A percentile compares a stretch with the other conserved stretches of the same genome.
Evolutionary conservation across 2,113 vertebrate genomes (phyloP).

Genomic region (Glaucomys volans): DNA sequence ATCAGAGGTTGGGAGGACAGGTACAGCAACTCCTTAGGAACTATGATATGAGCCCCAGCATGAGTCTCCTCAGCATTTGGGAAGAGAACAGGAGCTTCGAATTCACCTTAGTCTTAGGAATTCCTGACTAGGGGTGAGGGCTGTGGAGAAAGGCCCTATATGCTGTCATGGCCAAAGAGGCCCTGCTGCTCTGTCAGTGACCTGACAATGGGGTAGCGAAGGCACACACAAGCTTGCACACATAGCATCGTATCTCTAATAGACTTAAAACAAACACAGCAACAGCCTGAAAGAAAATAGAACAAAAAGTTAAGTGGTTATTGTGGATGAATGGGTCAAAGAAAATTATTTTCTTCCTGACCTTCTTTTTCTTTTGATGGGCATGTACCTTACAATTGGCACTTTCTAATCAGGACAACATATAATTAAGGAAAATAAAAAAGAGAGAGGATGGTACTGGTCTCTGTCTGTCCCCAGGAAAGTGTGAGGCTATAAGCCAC

Average conservation of each 20-base stretch:
- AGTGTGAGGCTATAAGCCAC: accelerated
- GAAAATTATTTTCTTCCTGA: background rate
- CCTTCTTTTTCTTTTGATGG: background rate
- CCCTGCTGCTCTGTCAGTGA: background rate
- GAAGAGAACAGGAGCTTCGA: background rate
- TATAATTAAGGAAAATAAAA: background rate
- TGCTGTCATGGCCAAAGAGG: background rate
- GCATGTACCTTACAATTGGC: background rate
- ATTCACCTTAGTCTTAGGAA: background rate
- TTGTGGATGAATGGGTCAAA: background rate
- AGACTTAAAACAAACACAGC: background rate
- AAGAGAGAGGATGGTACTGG: background rate
- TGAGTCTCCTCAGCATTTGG: too few species aligned
- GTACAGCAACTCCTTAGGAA: background rate
- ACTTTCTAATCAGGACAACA: slow-evolving; percentile 10
- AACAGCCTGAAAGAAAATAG: slow-evolving; percentile 23
- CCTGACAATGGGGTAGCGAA: background rate
- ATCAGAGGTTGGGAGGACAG: background rate
- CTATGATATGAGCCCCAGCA: background rate
- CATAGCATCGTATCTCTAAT: background rate
- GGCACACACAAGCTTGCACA: background rate
- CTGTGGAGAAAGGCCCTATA: background rate
- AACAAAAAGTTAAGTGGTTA: background rate
- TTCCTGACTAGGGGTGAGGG: background rate
- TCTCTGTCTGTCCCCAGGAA: background rate